These are phyloP conservation scores for Formicarius rufipectus DNA, from an alignment of 2,113 vertebrate genomes.

Conservation along the genomic window DNA sequence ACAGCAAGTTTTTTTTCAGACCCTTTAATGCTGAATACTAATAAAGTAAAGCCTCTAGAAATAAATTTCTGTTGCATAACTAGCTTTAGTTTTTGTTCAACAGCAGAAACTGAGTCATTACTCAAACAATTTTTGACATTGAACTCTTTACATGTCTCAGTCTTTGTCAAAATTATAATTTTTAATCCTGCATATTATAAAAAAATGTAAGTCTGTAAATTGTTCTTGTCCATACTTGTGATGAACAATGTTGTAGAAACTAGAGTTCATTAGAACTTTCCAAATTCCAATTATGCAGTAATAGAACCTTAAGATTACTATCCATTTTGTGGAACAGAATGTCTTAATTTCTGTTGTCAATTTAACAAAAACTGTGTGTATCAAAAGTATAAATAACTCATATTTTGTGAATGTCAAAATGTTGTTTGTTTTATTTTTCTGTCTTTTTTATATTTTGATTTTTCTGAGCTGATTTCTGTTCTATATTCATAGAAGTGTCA, in stretches of 20 bases:
- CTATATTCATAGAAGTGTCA: not conserved
- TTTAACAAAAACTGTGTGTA: not conserved
- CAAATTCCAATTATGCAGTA: not conserved
- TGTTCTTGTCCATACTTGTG: not conserved
- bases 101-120: not conserved
- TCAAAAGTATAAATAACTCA: not conserved
- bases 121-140: not conserved
- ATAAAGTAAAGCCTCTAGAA: not conserved
- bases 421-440: rapidly evolving
- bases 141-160: not conserved
- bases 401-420: not conserved
- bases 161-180: not conserved
- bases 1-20: rapidly evolving
- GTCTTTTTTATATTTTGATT: not conserved
- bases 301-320: not conserved
- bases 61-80: not conserved
- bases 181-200: not conserved
- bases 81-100: not conserved
- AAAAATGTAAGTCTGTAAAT: not conserved
- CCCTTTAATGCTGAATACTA: not conserved
- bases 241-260: not conserved
- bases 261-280: not conserved
- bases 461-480: not conserved
- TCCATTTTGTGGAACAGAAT: not conserved
- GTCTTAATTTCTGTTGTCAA: not conserved